Conservation (phyloP, 2,113 vertebrate species). For the Rhea americana region DNA sequence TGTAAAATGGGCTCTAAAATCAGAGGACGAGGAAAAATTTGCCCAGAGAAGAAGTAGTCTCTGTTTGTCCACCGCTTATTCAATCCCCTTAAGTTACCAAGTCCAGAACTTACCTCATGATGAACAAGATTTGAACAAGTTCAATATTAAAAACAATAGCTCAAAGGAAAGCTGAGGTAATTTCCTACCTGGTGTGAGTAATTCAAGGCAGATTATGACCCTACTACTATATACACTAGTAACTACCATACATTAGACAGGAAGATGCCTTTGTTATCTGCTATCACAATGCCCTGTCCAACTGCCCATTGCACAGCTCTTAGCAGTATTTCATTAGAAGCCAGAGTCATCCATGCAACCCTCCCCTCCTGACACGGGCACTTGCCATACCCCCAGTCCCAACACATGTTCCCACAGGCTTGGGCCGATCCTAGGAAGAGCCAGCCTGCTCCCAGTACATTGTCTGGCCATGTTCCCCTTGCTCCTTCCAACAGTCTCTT, state of each 20-base stretch:
- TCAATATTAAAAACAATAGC: not conserved
- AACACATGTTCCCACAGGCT: not conserved
- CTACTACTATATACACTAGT: not conserved
- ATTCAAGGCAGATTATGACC: not conserved
- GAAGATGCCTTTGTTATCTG: not conserved
- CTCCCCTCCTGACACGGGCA: not conserved
- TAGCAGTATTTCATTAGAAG: not conserved
- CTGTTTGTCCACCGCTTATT: not conserved
- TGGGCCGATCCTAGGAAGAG: not conserved
- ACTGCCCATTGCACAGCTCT: not conserved
- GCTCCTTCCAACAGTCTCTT: not conserved
- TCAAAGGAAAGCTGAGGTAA: not conserved
- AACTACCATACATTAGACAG: not conserved
- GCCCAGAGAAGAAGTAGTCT: not conserved
- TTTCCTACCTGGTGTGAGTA: not conserved
- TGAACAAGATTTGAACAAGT: not conserved
- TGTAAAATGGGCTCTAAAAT: not conserved
- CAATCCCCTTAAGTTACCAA: not conserved
- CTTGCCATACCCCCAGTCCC: not conserved
- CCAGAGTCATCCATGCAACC: not conserved
- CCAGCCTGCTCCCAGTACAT: accelerated
- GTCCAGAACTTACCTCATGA: not conserved
- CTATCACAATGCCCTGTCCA: not conserved
- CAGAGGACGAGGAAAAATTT: not conserved
- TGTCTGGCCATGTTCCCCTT: not conserved